Evolutionary conservation across 2,888 invertebrate genomes (phyloP).

Genomic region (Eucera pruinosa): DNA sequence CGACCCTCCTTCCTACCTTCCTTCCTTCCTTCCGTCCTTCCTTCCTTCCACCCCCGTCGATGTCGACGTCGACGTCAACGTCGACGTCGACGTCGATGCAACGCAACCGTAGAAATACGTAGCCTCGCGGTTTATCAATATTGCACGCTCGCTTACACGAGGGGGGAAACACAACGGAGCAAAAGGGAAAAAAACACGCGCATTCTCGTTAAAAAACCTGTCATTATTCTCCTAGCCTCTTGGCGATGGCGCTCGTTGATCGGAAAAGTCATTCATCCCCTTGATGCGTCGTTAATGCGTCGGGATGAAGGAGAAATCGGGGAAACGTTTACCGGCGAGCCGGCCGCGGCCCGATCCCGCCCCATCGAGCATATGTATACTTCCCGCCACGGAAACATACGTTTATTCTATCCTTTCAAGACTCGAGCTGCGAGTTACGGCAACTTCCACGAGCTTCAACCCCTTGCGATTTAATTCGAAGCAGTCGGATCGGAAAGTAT

Average conservation of each 20-base stretch:
- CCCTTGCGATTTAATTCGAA: no score
- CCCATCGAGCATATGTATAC: no score
- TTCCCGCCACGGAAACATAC: no score
- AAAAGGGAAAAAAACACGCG: slow-evolving; percentile 43
- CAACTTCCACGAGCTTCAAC: no score
- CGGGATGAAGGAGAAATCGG: slow-evolving; percentile 45
- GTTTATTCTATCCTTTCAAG: no score
- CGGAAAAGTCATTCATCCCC: slow-evolving; percentile 68
- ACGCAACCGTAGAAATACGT: slow-evolving; percentile 69
- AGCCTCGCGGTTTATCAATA: slow-evolving; percentile 71
- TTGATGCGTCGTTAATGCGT: slow-evolving; percentile 44
- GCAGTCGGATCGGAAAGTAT: no score
- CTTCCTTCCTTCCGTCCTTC: background rate
- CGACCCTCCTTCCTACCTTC: background rate
- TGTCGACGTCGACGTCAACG: no score
- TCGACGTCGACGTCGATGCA: no score
- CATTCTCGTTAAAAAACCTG: slow-evolving; percentile 71
- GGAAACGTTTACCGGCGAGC: slow-evolving; percentile 26
- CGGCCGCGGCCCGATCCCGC: background rate
- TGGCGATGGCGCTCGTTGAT: slow-evolving; percentile 63
- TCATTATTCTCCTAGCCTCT: slow-evolving; percentile 69
- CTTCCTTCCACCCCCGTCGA: slow-evolving; percentile 11
- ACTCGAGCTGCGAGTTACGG: no score
- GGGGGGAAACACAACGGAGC: slow-evolving; percentile 52
- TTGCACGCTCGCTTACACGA: slow-evolving; percentile 69